These are phyloP conservation scores for Drosophila suzukii DNA, from an alignment of 1,140 invertebrate species.

Conservation along the genomic window DNA sequence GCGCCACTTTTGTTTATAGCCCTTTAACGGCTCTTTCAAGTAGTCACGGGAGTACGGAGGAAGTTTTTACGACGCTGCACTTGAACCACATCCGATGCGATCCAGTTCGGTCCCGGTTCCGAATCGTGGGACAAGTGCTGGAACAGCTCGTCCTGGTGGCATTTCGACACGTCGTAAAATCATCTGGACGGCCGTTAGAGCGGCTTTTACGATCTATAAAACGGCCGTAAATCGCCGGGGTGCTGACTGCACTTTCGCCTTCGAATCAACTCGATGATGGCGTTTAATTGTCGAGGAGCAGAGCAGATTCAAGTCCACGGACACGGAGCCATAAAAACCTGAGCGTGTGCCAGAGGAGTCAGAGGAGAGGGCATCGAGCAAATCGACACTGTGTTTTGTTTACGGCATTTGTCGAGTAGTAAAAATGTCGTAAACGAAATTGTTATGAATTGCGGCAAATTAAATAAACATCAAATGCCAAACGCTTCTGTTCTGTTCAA, in stretches of 20 bases:
- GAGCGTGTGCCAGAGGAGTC: conserved; percentile 32
- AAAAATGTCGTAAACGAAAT: conserved; percentile 82
- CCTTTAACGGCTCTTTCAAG: conserved; percentile 72
- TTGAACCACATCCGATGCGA: conserved; percentile 60
- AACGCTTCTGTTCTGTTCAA: conserved; percentile 42
- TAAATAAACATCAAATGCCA: conserved; percentile 81
- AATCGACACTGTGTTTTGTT: conserved; percentile 64
- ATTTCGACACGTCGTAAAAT: conserved; percentile 78
- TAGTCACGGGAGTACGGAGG: conserved; percentile 46
- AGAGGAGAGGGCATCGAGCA: conserved; percentile 39
- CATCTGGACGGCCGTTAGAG: conserved; percentile 67
- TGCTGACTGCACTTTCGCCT: conserved; percentile 62
- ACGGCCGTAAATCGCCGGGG: conserved; percentile 72
- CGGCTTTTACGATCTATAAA: conserved; percentile 79
- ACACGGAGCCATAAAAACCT: conserved; percentile 15
- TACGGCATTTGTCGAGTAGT: conserved; percentile 70
- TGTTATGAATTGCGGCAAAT: conserved; percentile 81
- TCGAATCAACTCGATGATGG: conserved; percentile 52
- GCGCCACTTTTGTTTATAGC: conserved; percentile 76
- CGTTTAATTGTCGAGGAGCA: conserved; percentile 67
- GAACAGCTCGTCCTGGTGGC: conserved; percentile 55
- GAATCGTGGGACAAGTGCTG: conserved; percentile 48
- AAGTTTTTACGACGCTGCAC: conserved; percentile 75
- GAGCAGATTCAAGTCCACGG: conserved; percentile 19
- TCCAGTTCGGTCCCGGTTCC: neutral